Base-by-base conservation (phyloP, 2,888 invertebrate genomes). In the Ochlodes sylvanus region DNA sequence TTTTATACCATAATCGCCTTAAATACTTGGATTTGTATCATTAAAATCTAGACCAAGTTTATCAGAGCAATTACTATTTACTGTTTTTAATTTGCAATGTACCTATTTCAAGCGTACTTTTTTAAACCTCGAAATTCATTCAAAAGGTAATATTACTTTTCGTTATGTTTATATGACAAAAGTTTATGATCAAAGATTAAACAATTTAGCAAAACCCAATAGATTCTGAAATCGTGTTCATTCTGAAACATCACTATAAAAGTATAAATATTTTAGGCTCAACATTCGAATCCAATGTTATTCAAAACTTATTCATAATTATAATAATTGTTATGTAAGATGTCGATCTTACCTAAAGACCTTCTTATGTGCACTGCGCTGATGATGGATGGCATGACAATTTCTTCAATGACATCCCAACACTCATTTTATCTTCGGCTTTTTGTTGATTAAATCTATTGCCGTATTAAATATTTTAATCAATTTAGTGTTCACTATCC, bases 381-480 rank as follows among this genome's bases (percentile, higher is more conserved):
- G 65, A 65, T 74, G 75, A 73, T 75, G 74, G 75, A 73, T 75
- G 84, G 77, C 76, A 83, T 79, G 81, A 85, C 83, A 84, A 86
- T 86, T 86, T 86, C 84, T 79, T 79, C 76, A 74, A 78, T 79
- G 78, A 82, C 77, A 77, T 74, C 77, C 76, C 79, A 79, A 79
- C 75, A 80, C 81, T 83, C 80, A 77, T 84, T 86, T 83, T 79
- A 83, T 83, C 79, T 77, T 72, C 71, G 78, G 78, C 84, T 86
- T 86, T 89, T 86, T 88, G 83, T 84, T 80, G 79, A 84, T 81
- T 79, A 76, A 81, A 77, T 80, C 79, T 83, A 81, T 81, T 80
- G 82, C 75, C 76, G 78, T 80, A 83, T 78, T 86, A 84, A 86
- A 86, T 86, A 87, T 84, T 88, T 85, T 82, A 87, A 88, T 88